Evolutionary conservation across 2,797 vertebrate species (phyloP), one percentile per base, ranked within the genome.

Genomic region (Astyanax mexicanus): DNA sequence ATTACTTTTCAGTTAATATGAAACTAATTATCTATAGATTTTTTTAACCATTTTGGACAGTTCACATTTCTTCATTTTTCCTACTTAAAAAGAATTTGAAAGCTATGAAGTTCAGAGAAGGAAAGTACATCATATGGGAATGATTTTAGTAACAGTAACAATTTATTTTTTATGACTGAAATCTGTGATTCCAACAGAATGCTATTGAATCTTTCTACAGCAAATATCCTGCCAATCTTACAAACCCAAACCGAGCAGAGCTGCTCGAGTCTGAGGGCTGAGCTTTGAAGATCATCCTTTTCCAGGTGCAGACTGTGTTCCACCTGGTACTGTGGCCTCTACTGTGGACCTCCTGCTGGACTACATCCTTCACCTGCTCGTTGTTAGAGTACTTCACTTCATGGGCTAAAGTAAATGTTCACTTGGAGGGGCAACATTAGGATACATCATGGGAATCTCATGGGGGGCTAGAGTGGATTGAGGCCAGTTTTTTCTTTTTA

Each of bases 221-320:
- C 1, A 45, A 17, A 17, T n/a, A 3, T 1, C 29, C 11, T 13
- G 52, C 52, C 6, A 15, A 55, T 13, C 25, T 29, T 29, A 55
- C 12, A 12, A 10, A 60, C 1, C 3, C n/a, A 38, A 11, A 19
- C 15, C 13, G 58, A 29, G 10, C 17, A n/a, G 67, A 42, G 49
- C 38, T 23, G 58, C 17, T 47, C 69, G 73, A 75, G 68, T 38
- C 32, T 49, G 57, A 58, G 47, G 52, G 38, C 61, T 58, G 51
- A 58, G 35, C 72, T 73, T 73, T 68, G 65, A 67, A 58, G 35
- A 32, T 52, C 25, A 60, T 49, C 27, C 21, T 55, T 49, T 42
- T 25, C 45, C 52, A 58, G 57, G 44, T 7, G 6, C 47, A 40
- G 73, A 11, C 57, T 64, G 72, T 27, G 52, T 38, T 74, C 40